phyloP scores from a whole-genome alignment of 2,797 vertebrate genomes.

The Brotula barbata region DNA sequence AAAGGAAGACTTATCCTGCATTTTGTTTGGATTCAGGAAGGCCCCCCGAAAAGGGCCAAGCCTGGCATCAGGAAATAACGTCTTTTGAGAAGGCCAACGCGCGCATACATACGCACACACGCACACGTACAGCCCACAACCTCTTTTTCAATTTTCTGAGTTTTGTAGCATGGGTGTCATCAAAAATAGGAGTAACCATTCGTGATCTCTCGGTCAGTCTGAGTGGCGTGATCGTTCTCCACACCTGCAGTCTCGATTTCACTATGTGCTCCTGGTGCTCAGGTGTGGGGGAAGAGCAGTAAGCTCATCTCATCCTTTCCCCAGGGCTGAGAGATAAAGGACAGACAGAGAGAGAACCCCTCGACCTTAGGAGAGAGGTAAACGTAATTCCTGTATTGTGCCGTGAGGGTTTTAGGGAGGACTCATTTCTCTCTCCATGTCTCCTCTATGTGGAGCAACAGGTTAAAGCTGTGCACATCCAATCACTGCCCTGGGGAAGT shows the following conservation, averaged over 20 bases:
- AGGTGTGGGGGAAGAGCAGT: slow-evolving; percentile 74
- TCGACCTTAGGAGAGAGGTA: slow-evolving; percentile 61
- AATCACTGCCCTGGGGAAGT: slow-evolving; percentile 67
- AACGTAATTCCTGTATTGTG: slow-evolving; percentile 43
- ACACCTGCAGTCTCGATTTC: slow-evolving; percentile 72
- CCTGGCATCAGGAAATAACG: slow-evolving; percentile 31
- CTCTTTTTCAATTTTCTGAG: no score
- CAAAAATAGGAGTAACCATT: no score
- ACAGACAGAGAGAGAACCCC: slow-evolving; percentile 70
- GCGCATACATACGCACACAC: slow-evolving; percentile 10
- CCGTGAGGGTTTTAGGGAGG: slow-evolving; percentile 48
- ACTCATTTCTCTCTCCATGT: slow-evolving; percentile 27
- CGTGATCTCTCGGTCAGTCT: slow-evolving; percentile 34
- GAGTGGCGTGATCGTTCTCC: slow-evolving; percentile 45
- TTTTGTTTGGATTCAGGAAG: slow-evolving; percentile 42
- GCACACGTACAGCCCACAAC: neutral
- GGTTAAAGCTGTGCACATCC: slow-evolving; percentile 64
- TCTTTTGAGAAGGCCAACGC: slow-evolving; percentile 28
- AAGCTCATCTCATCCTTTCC: slow-evolving; percentile 76
- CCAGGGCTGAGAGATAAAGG: slow-evolving; percentile 77
- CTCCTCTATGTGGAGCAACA: slow-evolving; percentile 48
- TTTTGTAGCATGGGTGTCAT: no score
- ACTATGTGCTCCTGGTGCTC: slow-evolving; percentile 71
- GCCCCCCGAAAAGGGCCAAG: slow-evolving; percentile 21
- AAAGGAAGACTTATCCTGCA: slow-evolving; percentile 32